Evolutionary conservation across 2,888 invertebrate species (phyloP).

Genomic region (Carabus problematicus): DNA sequence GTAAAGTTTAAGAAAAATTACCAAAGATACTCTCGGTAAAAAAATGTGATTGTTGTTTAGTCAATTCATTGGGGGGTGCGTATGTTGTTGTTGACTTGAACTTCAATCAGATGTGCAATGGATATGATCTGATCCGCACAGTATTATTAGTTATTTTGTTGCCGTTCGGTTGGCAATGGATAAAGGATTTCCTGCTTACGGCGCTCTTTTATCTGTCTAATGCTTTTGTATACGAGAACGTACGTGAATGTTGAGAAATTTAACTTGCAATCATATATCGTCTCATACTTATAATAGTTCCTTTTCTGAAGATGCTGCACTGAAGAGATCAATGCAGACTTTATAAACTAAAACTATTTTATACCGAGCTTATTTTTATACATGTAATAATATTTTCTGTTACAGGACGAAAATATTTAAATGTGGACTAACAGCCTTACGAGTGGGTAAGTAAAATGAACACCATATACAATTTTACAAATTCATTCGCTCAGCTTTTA

Average conservation of each 20-base stretch:
- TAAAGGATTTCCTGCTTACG: slow-evolving; percentile 25
- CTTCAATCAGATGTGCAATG: slow-evolving; percentile 24
- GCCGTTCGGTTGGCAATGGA: slow-evolving; percentile 23
- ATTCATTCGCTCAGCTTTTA: too few species aligned
- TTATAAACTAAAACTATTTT: too few species aligned
- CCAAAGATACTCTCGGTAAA: slow-evolving; percentile 12
- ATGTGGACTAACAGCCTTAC: slow-evolving; percentile 63
- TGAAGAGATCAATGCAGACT: too few species aligned
- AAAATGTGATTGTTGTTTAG: slow-evolving; percentile 15
- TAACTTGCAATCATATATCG: too few species aligned
- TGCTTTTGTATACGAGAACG: not conserved
- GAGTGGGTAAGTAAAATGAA: slow-evolving; percentile 59
- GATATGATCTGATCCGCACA: slow-evolving; percentile 14
- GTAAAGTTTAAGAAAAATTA: slow-evolving; percentile 46
- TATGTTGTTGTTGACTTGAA: slow-evolving; percentile 31
- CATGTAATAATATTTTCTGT: too few species aligned
- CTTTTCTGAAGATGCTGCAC: too few species aligned
- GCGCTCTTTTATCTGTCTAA: slow-evolving; percentile 1
- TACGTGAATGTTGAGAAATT: not conserved
- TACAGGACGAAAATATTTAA: slow-evolving; percentile 56
- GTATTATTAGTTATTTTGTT: slow-evolving; percentile 35
- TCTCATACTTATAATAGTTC: too few species aligned
- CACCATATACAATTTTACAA: too few species aligned
- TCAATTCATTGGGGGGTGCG: not conserved
- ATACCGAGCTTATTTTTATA: too few species aligned